Conservation (phyloP, 2,113 vertebrate species). For the Diglossa brunneiventris region DNA sequence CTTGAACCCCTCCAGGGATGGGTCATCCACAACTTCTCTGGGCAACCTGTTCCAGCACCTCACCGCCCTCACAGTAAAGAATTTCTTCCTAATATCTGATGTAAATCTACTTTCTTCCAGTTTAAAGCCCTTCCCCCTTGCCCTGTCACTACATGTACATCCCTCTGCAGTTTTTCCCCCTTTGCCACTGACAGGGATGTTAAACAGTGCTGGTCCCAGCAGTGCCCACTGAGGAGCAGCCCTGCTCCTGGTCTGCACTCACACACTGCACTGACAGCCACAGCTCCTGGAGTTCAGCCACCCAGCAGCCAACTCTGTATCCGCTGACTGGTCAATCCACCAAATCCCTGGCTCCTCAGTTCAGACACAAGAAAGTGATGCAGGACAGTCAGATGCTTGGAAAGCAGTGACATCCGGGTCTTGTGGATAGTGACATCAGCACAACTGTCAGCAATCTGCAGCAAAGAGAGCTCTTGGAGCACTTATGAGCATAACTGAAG, state of each 20-base stretch:
- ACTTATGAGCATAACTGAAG: not conserved
- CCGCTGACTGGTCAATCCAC: not conserved
- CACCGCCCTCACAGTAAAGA: not conserved
- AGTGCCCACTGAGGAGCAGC: accelerated
- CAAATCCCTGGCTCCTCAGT: not conserved
- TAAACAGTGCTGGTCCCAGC: accelerated
- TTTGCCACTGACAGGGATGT: not conserved
- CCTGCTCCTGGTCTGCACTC: not conserved
- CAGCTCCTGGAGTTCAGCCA: not conserved
- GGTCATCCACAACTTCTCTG: not conserved
- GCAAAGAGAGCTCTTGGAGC: not conserved
- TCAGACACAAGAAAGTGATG: not conserved
- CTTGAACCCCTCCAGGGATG: not conserved
- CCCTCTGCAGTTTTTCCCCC: not conserved
- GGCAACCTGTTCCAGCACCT: not conserved
- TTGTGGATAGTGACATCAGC: not conserved
- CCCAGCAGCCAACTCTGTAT: not conserved
- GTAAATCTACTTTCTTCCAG: not conserved
- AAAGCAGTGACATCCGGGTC: not conserved
- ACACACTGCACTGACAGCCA: not conserved
- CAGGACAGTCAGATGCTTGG: not conserved
- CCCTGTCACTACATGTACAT: not conserved
- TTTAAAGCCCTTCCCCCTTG: not conserved
- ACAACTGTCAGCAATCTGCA: not conserved
- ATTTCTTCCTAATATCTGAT: not conserved